These are phyloP conservation scores for Oscheius myriophilus DNA, from an alignment of 2,888 invertebrate genomes.

Conservation along the genomic window DNA sequence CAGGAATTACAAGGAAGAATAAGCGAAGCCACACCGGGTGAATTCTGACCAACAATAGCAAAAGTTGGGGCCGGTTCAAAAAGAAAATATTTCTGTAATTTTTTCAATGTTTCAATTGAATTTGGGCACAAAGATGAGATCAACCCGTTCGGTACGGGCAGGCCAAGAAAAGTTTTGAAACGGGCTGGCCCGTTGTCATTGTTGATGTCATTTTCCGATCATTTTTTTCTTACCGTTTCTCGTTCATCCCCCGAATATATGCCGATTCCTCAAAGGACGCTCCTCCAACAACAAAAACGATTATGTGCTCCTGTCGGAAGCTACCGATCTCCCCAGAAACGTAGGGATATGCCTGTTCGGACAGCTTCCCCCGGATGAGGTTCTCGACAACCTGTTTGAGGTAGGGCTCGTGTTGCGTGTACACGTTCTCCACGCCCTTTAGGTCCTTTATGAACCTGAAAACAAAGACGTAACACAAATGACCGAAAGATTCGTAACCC, in stretches of 20 bases:
- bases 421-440: conserved; percentile 97
- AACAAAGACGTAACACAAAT: conserved; percentile 8
- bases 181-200: too few species aligned
- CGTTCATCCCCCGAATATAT: conserved; percentile 44
- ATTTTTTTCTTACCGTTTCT: conserved; percentile 22
- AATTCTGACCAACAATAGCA: too few species aligned
- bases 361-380: conserved; percentile 80
- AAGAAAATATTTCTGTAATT: too few species aligned
- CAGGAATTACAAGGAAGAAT: too few species aligned
- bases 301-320: conserved; percentile 86
- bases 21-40: too few species aligned
- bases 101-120: too few species aligned
- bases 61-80: too few species aligned
- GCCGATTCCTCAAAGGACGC: conserved; percentile 78
- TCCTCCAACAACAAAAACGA: conserved; percentile 95
- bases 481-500: conserved; percentile 27
- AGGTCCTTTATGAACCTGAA: conserved; percentile 72
- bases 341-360: conserved; percentile 72
- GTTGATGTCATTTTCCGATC: too few species aligned
- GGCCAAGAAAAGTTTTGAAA: too few species aligned
- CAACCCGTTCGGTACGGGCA: too few species aligned
- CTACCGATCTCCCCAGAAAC: conserved; percentile 75
- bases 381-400: conserved; percentile 84
- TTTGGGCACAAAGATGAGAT: too few species aligned
- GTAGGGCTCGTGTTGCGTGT: conserved; percentile 96